Percentiles rank a stretch among this genome's conserved stretches.
Conservation (phyloP, 2,888 invertebrate genomes). For the Platycheirus rosarum region DNA sequence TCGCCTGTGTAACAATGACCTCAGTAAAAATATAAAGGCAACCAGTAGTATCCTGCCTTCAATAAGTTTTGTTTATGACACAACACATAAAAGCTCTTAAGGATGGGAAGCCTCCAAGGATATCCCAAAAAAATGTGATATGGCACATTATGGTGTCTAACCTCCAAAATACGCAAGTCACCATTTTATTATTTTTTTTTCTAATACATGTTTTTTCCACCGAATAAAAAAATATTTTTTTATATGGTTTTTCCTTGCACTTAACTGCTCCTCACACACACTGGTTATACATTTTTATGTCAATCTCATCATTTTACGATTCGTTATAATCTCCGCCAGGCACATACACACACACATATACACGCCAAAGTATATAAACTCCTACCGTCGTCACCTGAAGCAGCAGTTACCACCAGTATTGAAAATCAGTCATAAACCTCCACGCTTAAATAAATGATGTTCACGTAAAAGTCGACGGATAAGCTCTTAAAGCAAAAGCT, state of each 20-base stretch:
- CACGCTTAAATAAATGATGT: slow-evolving; percentile 54
- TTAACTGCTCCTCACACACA: slow-evolving; percentile 31
- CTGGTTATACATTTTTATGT: slow-evolving; percentile 59
- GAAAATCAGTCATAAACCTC: slow-evolving; percentile 70
- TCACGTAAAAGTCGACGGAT: slow-evolving; percentile 45
- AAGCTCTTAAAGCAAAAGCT: slow-evolving; percentile 1
- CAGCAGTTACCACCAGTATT: slow-evolving; percentile 44
- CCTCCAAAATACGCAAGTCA: too few species aligned
- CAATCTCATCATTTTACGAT: slow-evolving; percentile 73
- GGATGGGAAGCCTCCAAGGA: slow-evolving; percentile 14
- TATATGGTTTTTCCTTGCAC: slow-evolving; percentile 58
- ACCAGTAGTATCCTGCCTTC: slow-evolving; percentile 28
- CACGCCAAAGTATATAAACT: too few species aligned
- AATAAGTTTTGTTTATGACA: slow-evolving; percentile 51
- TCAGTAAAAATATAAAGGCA: neutral
- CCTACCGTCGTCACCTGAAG: slow-evolving; percentile 10
- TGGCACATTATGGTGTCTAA: too few species aligned
- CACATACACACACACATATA: too few species aligned
- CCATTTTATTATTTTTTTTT: slow-evolving; percentile 25
- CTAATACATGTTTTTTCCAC: slow-evolving; percentile 30
- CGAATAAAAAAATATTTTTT: slow-evolving; percentile 29
- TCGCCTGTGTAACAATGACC: slow-evolving; percentile 2
- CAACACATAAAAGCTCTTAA: slow-evolving; percentile 63
- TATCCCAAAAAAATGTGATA: too few species aligned
- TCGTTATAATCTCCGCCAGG: slow-evolving; percentile 15